A percentile compares a stretch with the other conserved stretches of the same genome.
Conservation (phyloP, 64 coral and sea anemone genomes). For the Stylophora pistillata region DNA sequence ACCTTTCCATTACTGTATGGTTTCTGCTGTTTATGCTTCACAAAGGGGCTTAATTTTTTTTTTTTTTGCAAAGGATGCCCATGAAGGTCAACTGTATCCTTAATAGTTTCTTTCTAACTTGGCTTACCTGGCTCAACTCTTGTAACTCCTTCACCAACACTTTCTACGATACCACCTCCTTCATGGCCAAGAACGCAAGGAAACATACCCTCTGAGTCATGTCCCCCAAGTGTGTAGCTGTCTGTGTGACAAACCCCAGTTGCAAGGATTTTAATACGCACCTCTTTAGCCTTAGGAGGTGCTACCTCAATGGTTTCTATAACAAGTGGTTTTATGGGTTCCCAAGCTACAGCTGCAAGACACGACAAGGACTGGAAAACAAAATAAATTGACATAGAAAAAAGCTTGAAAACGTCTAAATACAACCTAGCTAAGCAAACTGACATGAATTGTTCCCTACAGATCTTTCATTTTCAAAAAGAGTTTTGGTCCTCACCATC, state of each 20-base stretch:
- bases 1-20: no score
- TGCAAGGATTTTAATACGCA: conserved; percentile 81
- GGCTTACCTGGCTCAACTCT: conserved; percentile 76
- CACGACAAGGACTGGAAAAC: conserved; percentile 70
- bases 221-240: conserved; percentile 62
- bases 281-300: conserved; percentile 77
- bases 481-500: neutral
- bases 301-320: conserved; percentile 90
- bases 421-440: neutral
- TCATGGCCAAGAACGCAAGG: conserved; percentile 87
- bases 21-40: no score
- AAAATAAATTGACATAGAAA: neutral
- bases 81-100: no score
- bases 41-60: no score
- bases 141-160: conserved; percentile 92
- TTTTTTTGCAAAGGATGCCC: no score
- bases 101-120: no score
- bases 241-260: conserved; percentile 96
- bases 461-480: neutral
- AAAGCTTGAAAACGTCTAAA: neutral
- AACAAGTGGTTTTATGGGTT: conserved; percentile 66
- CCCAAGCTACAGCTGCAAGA: conserved; percentile 87
- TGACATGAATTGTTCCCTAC: neutral
- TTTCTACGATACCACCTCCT: conserved; percentile 93
- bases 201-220: conserved; percentile 68